A percentile compares a stretch with the other conserved stretches of the same genome.
phyloP scores from a whole-genome alignment of 2,797 vertebrate species.

The Iguana delicatissima region DNA sequence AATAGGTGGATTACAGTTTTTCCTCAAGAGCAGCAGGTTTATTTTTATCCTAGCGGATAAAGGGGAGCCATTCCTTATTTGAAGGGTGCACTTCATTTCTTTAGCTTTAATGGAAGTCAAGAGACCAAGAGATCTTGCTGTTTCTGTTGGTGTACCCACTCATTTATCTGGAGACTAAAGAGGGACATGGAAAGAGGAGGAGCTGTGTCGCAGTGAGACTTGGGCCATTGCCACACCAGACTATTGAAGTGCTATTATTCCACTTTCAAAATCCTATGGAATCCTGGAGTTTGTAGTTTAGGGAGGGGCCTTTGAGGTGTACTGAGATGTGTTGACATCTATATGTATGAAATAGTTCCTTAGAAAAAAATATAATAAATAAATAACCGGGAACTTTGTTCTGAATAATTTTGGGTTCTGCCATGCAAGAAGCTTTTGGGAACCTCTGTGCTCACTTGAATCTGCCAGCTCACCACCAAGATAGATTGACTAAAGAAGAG shows the following conservation, averaged over 20 bases:
- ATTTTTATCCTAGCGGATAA: neutral
- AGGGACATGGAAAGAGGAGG: neutral
- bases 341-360: neutral
- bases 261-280: no score
- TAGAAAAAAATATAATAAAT: neutral
- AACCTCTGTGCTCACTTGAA: neutral
- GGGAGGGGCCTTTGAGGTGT: neutral
- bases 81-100: neutral
- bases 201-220: neutral
- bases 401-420: neutral
- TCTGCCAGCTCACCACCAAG: neutral
- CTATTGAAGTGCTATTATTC: no score
- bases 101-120: neutral
- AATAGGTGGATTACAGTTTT: neutral
- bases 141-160: neutral
- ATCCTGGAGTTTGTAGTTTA: no score
- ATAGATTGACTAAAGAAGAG: neutral
- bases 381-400: slow-evolving; percentile 1
- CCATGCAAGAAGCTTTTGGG: neutral
- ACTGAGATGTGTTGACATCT: neutral
- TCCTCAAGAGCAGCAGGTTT: neutral
- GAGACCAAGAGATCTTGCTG: neutral
- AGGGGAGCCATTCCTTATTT: neutral
- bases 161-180: neutral
- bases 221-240: no score